Base-by-base conservation (phyloP, 2,888 invertebrate species). In the Tineola bisselliella region DNA sequence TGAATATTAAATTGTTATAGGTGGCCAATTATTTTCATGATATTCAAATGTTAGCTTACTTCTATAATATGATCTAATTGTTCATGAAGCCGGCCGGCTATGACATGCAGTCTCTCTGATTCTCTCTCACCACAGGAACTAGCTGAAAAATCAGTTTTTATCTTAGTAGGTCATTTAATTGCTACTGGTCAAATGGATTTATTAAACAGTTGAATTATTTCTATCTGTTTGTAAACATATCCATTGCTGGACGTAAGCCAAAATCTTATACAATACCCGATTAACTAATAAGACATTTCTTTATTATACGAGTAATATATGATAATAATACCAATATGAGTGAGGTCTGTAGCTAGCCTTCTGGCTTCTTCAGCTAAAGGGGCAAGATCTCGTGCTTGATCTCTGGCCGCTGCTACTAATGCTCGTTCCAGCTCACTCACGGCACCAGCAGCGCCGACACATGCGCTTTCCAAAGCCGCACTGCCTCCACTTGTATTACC, bases 31-130 rank as follows among this genome's bases (percentile, higher is more conserved):
- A 44, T 44, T n/a, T 44, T 13, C 5, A 4, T 5, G 17, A 6
- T 25, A 6, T 25, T 25, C 25, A 25, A 2, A 25, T 61, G 38
- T 59, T 64, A 62, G 70, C 71, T 70, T 73, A 97, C 98, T 91
- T 99, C 99, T 81, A 98, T 94, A 75, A 99, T 94, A 83, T 99
- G 99, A 86, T 99, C 99, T 76, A 98, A 94, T 84, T 97, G 97
- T 84, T 99, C 98, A 77, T 96, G 94, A 81, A 99, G 98, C 82
- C 94, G 93, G 86, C 96, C 95, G 71, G 96, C 94, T 79, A 94
- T 93, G 81, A 95, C 96, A 80, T 97, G 96, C 71, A 99, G 92
- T 79, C 95, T 91, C 78, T 96, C 96, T 71, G 94, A 91, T 87
- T 87, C 87, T 84, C 87, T 87, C 84, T 87, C 87, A 77, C 93